Percentiles rank a stretch among this genome's conserved stretches.
phyloP scores from a whole-genome alignment of 2,888 invertebrate genomes.

The Arrhopalites spinosus region DNA sequence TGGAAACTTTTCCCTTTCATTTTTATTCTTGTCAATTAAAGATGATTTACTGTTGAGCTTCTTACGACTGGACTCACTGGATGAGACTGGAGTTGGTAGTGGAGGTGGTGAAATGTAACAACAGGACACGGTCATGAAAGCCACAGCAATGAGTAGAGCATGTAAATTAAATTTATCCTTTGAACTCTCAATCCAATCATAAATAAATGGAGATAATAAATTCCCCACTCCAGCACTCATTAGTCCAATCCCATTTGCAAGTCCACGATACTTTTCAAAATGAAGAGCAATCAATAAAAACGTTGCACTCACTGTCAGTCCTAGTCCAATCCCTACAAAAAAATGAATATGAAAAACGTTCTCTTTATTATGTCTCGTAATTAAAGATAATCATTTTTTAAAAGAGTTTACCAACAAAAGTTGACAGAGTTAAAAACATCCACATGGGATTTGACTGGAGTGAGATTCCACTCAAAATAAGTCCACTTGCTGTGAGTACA shows the following conservation, averaged over 20 bases:
- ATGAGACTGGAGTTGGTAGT: background rate
- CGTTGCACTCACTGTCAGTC: conserved; percentile 50
- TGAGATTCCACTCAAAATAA: conserved; percentile 43
- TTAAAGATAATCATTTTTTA: background rate
- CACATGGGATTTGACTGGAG: conserved; percentile 32
- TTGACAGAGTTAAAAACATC: conserved; percentile 47
- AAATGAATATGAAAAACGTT: too few species aligned
- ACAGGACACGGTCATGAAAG: conserved; percentile 46
- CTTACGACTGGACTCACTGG: background rate
- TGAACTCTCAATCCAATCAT: conserved; percentile 36
- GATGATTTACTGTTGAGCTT: background rate
- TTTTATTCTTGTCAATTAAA: background rate
- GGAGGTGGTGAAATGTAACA: conserved; percentile 37
- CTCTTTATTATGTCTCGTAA: too few species aligned
- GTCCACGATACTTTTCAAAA: conserved; percentile 35
- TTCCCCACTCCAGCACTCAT: conserved; percentile 49
- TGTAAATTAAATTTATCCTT: conserved; percentile 49
- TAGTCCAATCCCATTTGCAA: conserved; percentile 50
- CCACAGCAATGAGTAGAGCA: conserved; percentile 46
- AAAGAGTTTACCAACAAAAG: conserved; percentile 41
- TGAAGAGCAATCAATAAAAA: conserved; percentile 44
- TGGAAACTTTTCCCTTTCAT: conserved; percentile 2
- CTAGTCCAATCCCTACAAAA: conserved; percentile 48
- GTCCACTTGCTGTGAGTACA: conserved; percentile 45
- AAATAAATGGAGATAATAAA: conserved; percentile 48